Evolutionary conservation across 2,113 vertebrate genomes (phyloP), one percentile per base, ranked within the genome.

Genomic region (Scartelaos histophorus): DNA sequence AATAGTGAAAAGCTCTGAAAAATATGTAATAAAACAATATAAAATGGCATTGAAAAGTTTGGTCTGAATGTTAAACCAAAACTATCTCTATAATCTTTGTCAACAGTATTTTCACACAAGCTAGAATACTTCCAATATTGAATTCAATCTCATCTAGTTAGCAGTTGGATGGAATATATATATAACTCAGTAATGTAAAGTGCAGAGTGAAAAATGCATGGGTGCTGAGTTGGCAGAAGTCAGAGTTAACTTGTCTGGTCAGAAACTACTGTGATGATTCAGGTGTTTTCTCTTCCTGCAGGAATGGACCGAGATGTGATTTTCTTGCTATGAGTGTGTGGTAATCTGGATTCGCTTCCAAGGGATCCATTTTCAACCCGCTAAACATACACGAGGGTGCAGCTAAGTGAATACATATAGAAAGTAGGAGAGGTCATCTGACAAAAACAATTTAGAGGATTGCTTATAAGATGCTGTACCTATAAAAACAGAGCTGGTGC

Each of bases 191-290:
- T 53, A 66, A 81, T 64, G 19, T 66, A 29, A 75, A 75, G 67
- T 56, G 0, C 16, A 12, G 67, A 69, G 67, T 80, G 34, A 13
- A 60, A 29, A 70, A 67, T 69, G 51, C 66, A 25, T 21, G 29
- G 21, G 19, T 65, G 79, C 82, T 79, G 86, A 86, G 53, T 46
- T 22, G 35, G 72, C 78, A 85, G 73, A 88, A 85, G 75, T 79
- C 70, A 66, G 35, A 72, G 70, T 76, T 70, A 82, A 79, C 67
- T 75, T 70, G 70, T 24, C 70, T 9, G 43, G 62, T 57, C 66
- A n/a, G 43, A 67, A 62, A 38, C 46, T 2, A 3, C 67, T 1
- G 1, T 74, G 79, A 82, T 80, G 76, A 87, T 65, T 71, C 70
- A 76, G 70, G 61, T 66, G 60, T 76, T 83, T 75, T 60, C 15